A percentile compares a stretch with the other conserved stretches of the same genome.
Conservation (phyloP, 1,140 invertebrate species). For the Monomorium pharaonis region DNA sequence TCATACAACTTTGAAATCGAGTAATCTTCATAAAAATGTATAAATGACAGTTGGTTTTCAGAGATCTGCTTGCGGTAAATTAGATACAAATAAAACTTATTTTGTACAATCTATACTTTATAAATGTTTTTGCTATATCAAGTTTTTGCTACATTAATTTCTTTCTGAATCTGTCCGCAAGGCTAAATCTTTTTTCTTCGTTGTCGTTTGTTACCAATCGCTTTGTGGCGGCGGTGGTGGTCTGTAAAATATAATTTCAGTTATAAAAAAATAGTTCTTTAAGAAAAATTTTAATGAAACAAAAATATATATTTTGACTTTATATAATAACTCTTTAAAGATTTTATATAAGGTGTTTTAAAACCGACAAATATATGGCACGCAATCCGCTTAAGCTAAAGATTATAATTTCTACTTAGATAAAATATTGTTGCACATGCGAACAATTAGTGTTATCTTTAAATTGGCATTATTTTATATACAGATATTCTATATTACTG, state of each 20-base stretch:
- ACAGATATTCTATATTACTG: no score
- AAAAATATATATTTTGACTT: no score
- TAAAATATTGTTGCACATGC: no score
- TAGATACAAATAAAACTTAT: conserved; percentile 1
- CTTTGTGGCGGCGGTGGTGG: conserved; percentile 74
- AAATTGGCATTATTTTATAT: no score
- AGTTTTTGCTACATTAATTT: not conserved
- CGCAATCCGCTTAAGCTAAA: no score
- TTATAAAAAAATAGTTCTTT: conserved; percentile 1
- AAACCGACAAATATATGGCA: no score
- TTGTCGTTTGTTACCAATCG: conserved; percentile 73
- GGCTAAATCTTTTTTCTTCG: not conserved
- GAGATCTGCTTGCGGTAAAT: conserved; percentile 2
- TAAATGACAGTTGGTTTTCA: not conserved
- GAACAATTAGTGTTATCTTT: no score
- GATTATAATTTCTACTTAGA: no score
- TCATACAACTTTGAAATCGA: not conserved
- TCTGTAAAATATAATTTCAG: conserved; percentile 67
- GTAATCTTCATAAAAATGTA: not conserved
- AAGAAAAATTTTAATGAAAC: not conserved
- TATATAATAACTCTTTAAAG: no score
- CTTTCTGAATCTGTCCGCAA: not conserved
- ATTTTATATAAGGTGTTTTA: no score
- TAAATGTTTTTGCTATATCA: conserved; percentile 7
- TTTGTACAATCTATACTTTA: conserved; percentile 39